phyloP scores from a whole-genome alignment of 2,797 vertebrate genomes.

The Artibeus jamaicensis region DNA sequence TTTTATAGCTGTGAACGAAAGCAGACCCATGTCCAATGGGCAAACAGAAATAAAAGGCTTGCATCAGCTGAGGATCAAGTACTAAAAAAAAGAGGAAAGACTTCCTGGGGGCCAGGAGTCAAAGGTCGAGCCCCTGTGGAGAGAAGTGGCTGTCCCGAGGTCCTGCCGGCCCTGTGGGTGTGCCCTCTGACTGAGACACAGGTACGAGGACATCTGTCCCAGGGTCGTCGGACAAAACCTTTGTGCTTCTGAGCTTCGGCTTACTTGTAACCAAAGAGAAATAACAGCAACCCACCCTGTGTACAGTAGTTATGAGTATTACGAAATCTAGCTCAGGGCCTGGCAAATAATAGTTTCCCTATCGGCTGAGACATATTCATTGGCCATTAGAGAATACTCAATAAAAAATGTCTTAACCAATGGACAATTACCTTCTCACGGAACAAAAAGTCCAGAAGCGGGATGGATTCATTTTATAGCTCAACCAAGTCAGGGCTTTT shows the following conservation, averaged over 20 bases:
- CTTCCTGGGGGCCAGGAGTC: constrained; percentile 2
- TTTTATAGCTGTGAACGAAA: constrained; percentile 60
- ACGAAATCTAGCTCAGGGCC: neutral
- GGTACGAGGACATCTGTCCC: neutral
- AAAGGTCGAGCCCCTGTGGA: neutral
- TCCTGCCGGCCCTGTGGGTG: neutral
- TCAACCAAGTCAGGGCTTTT: neutral
- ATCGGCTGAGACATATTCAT: neutral
- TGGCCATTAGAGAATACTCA: neutral
- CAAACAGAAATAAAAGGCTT: constrained; percentile 65
- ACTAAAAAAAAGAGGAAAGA: constrained; percentile 40
- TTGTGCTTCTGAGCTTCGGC: neutral
- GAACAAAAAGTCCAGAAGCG: neutral
- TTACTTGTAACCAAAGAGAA: neutral
- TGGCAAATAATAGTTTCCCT: neutral
- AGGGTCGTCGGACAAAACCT: neutral
- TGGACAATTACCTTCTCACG: neutral
- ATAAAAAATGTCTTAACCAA: neutral
- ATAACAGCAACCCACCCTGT: neutral
- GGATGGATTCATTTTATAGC: neutral
- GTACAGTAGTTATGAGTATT: neutral
- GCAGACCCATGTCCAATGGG: neutral
- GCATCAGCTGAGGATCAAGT: constrained; percentile 56
- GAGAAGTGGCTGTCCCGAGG: neutral
- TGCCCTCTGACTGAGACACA: neutral